Conservation (phyloP, 2,888 invertebrate genomes). For the Dicyrtomina minuta region DNA sequence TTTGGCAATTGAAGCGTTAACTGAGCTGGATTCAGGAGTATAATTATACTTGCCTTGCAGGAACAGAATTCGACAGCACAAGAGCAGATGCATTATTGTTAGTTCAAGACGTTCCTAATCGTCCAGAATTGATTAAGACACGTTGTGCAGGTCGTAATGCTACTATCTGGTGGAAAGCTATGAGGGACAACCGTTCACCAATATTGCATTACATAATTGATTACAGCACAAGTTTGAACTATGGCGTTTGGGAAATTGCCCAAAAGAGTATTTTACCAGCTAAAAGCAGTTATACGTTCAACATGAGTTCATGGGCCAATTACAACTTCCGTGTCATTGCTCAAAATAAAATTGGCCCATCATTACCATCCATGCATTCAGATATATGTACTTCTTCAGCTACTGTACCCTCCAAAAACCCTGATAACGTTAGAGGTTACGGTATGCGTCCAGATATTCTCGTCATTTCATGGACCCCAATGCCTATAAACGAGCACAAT, state of each 20-base stretch:
- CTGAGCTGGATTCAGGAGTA: constrained; percentile 88
- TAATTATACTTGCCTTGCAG: constrained; percentile 90
- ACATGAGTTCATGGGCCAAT: too few species aligned
- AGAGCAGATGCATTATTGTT: constrained; percentile 83
- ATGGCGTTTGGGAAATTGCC: constrained; percentile 83
- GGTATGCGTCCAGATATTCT: constrained; percentile 84
- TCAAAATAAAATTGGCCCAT: constrained; percentile 87
- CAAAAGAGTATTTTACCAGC: constrained; percentile 75
- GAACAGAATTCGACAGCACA: constrained; percentile 83
- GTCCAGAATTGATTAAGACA: constrained; percentile 67
- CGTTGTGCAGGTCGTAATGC: constrained; percentile 73
- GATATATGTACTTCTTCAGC: constrained; percentile 79
- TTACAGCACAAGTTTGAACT: constrained; percentile 90
- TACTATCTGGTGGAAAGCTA: constrained; percentile 80
- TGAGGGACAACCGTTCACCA: constrained; percentile 93
- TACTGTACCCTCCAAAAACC: constrained; percentile 88
- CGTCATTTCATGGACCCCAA: too few species aligned
- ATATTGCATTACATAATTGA: constrained; percentile 87
- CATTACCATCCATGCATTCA: constrained; percentile 81
- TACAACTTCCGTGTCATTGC: constrained; percentile 92
- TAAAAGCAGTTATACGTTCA: constrained; percentile 67
- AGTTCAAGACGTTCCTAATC: constrained; percentile 93
- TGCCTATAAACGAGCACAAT: constrained; percentile 94
- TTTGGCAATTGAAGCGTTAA: constrained; percentile 88
- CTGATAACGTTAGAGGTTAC: constrained; percentile 85